Percentiles rank a stretch among this genome's conserved stretches.
Evolutionary conservation across 2,113 vertebrate species (phyloP).

Genomic region (Tetrax tetrax): DNA sequence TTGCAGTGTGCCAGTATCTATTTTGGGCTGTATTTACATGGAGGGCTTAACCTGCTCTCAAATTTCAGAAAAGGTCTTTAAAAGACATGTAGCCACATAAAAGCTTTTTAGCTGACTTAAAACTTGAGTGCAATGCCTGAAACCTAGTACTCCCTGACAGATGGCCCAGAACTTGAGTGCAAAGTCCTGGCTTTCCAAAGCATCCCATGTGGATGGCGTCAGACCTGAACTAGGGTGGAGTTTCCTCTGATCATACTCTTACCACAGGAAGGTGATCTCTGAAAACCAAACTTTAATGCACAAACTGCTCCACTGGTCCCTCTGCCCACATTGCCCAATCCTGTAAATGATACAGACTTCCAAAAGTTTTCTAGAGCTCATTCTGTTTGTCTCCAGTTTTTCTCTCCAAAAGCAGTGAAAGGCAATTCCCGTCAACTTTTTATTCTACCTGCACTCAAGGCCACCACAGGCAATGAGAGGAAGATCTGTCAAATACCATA

Average conservation of each 20-base stretch:
- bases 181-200: not conserved
- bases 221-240: not conserved
- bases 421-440: not conserved
- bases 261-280: not conserved
- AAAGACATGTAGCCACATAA: not conserved
- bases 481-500: not conserved
- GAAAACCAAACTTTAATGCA: not conserved
- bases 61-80: not conserved
- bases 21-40: not conserved
- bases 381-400: not conserved
- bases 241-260: not conserved
- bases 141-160: not conserved
- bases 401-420: not conserved
- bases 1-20: not conserved
- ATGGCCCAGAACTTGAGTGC: accelerated
- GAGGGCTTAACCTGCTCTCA: not conserved
- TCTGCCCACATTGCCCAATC: not conserved
- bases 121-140: not conserved
- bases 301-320: not conserved
- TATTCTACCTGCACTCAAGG: not conserved
- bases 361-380: not conserved
- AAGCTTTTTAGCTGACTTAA: not conserved
- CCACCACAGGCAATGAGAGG: not conserved
- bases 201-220: not conserved
- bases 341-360: not conserved